Evolutionary conservation across 2,797 vertebrate species (phyloP), one percentile per base, ranked within the genome.

Genomic region (Pogonophryne albipinna): DNA sequence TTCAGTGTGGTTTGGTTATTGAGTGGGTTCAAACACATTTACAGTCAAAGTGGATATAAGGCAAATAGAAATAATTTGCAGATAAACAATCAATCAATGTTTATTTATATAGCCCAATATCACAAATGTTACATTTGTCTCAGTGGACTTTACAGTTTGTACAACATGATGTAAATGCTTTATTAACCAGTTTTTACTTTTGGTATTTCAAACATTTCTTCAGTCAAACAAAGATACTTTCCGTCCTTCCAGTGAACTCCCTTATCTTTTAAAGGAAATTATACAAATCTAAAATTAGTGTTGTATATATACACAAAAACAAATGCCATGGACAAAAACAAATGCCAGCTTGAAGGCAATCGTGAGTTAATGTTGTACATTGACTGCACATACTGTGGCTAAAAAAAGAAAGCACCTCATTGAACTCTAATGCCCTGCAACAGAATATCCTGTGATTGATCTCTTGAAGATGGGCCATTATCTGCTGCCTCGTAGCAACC

Each of bases 391-490:
- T 61, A 71, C 51, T 16, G 70, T 72, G 56, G 82, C 86, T 88
- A 85, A 83, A 87, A 86, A 91, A 79, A 82, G 83, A 78, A 77
- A 76, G 58, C 55, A 23, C 70, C 74, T 70, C 56, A 62, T 11
- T 74, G 66, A 79, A 74, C 76, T 70, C 44, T 75, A 80, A 82
- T 84, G 86, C 59, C 12, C 49, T 78, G 78, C 66, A 87, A 86
- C 62, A 47, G 76, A 88, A 86, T 80, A 79, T 77, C 78, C 80
- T 77, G 55, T 73, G 80, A 91, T 89, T 90, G 91, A 92, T 92
- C 89, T 86, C 74, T 56, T 14, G 60, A 61, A 81, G 87, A 87
- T 80, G 77, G 85, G 82, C 91, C 87, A 89, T 92, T 91, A 91
- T 87, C 83, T 78, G 71, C 85, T 75, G 83, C 74, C 84, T 74